Conservation (phyloP, 2,888 invertebrate genomes). For the Cosmia trapezina region DNA sequence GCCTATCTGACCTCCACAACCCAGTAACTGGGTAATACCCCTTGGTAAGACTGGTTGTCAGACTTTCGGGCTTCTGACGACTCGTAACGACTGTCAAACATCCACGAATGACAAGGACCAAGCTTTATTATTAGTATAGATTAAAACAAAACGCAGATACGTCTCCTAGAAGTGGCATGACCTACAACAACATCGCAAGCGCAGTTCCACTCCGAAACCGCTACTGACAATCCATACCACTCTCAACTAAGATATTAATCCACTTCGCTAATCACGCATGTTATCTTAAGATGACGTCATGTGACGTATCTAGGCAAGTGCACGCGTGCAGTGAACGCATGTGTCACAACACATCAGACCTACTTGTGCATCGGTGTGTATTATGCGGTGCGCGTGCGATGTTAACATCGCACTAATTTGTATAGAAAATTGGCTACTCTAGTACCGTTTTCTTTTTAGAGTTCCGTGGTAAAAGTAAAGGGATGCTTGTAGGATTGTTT, state of each 20-base stretch:
- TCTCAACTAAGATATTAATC: conserved; percentile 30
- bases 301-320: conserved; percentile 60
- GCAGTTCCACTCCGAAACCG: conserved; percentile 2
- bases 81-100: too few relatives aligned
- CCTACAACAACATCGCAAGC: background rate
- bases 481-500: background rate
- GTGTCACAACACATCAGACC: conserved; percentile 60
- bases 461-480: conserved; percentile 3
- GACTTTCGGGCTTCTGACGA: too few relatives aligned
- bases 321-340: conserved; percentile 54
- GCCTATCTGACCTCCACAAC: too few relatives aligned
- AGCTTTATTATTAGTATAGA: too few relatives aligned
- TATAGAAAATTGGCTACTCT: conserved; percentile 29
- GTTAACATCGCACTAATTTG: conserved; percentile 41
- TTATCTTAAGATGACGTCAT: conserved; percentile 56
- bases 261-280: conserved; percentile 49
- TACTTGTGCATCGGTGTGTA: conserved; percentile 51
- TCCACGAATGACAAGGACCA: too few relatives aligned
- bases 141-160: background rate
- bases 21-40: too few relatives aligned
- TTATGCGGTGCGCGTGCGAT: conserved; percentile 33
- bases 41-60: too few relatives aligned
- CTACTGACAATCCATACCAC: conserved; percentile 1
- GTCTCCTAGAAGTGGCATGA: conserved; percentile 9
- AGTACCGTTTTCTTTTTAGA: conserved; percentile 33